A percentile compares a stretch with the other conserved stretches of the same genome.
These are phyloP conservation scores for Erebia aethiops DNA, from an alignment of 2,888 invertebrate genomes.

Conservation along the genomic window DNA sequence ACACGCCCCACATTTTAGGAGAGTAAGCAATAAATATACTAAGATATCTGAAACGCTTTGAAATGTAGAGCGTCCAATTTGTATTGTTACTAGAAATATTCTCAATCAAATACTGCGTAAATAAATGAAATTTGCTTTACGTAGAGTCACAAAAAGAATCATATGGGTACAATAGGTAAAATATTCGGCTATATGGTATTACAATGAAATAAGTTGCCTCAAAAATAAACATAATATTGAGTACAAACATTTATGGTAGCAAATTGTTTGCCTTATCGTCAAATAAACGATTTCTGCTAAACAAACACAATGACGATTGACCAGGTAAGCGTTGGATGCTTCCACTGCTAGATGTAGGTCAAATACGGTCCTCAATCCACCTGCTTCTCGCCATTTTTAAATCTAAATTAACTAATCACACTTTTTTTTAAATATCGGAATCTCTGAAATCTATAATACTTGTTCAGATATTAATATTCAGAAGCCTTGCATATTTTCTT, in stretches of 20 bases:
- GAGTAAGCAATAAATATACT: constrained; percentile 22
- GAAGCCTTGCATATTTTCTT: constrained; percentile 23
- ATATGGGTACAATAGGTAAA: neutral
- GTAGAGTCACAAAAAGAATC: neutral
- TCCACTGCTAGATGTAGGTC: too few species aligned
- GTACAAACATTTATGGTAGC: too few species aligned
- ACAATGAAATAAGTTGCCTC: too few species aligned
- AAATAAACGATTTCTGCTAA: too few species aligned
- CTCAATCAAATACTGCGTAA: neutral
- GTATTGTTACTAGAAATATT: neutral
- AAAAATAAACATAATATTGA: too few species aligned
- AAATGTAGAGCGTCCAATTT: constrained; percentile 11
- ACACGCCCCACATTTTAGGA: constrained; percentile 20
- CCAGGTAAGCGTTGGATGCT: too few species aligned
- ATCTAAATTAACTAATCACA: too few species aligned
- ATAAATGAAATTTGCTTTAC: neutral
- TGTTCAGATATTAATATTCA: constrained; percentile 34
- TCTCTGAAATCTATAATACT: constrained; percentile 1
- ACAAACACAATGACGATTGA: too few species aligned
- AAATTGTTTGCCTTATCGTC: too few species aligned
- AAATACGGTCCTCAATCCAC: too few species aligned
- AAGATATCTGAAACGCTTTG: constrained; percentile 12
- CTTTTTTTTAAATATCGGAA: too few species aligned
- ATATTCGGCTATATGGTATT: neutral
- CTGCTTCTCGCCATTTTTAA: too few species aligned